Base-by-base conservation (phyloP, 2,797 vertebrate species). In the Sciurus carolinensis region DNA sequence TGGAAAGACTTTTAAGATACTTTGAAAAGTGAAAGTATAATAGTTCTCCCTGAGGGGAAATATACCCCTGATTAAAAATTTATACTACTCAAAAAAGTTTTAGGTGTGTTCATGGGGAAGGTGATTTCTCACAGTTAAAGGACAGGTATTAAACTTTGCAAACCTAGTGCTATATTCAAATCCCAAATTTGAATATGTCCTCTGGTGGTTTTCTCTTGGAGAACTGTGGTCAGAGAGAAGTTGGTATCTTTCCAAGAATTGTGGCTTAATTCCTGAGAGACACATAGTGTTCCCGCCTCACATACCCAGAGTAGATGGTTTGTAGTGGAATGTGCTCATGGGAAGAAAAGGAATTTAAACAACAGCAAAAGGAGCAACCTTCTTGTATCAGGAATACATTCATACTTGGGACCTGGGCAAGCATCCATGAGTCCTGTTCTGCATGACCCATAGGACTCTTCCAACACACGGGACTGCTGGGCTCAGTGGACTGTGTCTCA, bases 21-120 rank as follows among this genome's bases (percentile, higher is more conserved):
- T 86, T 84, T 97, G 95, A 44, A 97, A 97, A 97, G 95, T 52
- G 86, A 18, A 94, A 75, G 64, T 79, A 33, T 82, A 86, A n/a
- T 22, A 2, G 91, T 8, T 80, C 39, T 15, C 30, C 33, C 6
- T 4, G 4, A 92, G 42, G 93, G 67, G 92, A 84, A 88, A 81
- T 39, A 33, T 71, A 77, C 88, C 36, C 50, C 86, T 26, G 22
- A 36, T 75, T 57, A 92, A 95, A 94, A 73, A 57, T 92, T 39
- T 77, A 79, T 39, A 75, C 80, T 50, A 72, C 33, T 69, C 30
- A 84, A 90, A 59, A 92, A 77, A 50, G 52, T 28, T 80, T 93
- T 87, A 20, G 22, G 18, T 54, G 14, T 75, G 17, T 80, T 75
- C 47, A 10, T 57, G 11, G 64, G 52, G n/a, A 42, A 90, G 47